Conservation (phyloP, 92 coral and sea anemone genomes). For the Bergia puertoricense region DNA sequence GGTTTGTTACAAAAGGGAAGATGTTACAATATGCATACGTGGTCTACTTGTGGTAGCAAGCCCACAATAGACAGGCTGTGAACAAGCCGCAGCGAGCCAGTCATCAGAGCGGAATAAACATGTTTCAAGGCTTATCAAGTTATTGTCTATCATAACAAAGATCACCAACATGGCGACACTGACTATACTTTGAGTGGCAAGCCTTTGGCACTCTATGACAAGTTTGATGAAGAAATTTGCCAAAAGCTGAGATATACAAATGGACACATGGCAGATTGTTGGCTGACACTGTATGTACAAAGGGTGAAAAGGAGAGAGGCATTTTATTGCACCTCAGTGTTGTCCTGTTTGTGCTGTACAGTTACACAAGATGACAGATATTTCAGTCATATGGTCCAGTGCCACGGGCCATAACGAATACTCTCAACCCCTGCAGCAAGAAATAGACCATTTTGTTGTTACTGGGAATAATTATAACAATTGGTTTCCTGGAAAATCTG, state of each 20-base stretch:
- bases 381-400: slow-evolving; percentile 59
- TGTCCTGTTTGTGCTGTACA: slow-evolving; percentile 46
- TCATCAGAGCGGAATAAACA: too few species aligned
- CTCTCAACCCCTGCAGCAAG: slow-evolving; percentile 29
- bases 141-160: neutral
- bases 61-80: too few species aligned
- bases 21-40: too few species aligned
- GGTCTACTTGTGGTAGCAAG: too few species aligned
- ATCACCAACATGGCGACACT: slow-evolving; percentile 52
- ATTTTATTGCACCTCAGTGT: slow-evolving; percentile 29
- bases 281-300: slow-evolving; percentile 25
- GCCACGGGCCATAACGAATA: slow-evolving; percentile 36
- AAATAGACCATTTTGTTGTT: slow-evolving; percentile 13
- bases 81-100: too few species aligned
- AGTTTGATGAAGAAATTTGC: slow-evolving; percentile 62
- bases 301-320: slow-evolving; percentile 37
- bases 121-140: too few species aligned
- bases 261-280: slow-evolving; percentile 47
- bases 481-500: too few species aligned
- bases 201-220: slow-evolving; percentile 52
- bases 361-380: slow-evolving; percentile 55
- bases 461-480: too few species aligned
- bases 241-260: slow-evolving; percentile 39
- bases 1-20: too few species aligned
- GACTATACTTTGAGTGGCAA: slow-evolving; percentile 40